Evolutionary conservation across 1,140 invertebrate genomes (phyloP).

Genomic region (Mya arenaria): DNA sequence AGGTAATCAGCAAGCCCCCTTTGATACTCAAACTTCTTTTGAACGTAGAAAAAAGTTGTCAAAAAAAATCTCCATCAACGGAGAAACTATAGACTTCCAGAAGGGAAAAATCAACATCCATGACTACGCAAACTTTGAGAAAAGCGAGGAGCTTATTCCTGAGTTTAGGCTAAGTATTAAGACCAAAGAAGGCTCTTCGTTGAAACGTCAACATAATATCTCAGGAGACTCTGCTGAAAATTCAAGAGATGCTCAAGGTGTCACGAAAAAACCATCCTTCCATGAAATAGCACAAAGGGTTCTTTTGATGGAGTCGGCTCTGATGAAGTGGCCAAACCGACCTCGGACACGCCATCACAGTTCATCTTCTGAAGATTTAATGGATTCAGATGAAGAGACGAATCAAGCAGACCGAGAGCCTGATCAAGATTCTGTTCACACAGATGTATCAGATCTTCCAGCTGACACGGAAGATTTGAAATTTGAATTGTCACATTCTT

Average conservation of each 20-base stretch:
- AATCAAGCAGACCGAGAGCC: not conserved
- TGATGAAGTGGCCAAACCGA: constrained; percentile 65
- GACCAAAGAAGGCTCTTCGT: constrained; percentile 20
- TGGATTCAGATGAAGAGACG: constrained; percentile 45
- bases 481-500: too few relatives aligned
- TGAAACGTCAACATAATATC: not conserved
- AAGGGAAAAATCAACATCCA: constrained; percentile 77
- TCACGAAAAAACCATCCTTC: constrained; percentile 65
- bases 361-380: constrained; percentile 75
- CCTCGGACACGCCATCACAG: constrained; percentile 72
- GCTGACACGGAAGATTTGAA: constrained; percentile 45
- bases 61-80: constrained; percentile 79
- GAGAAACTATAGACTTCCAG: constrained; percentile 71
- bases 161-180: constrained; percentile 73
- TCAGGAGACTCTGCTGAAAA: not conserved
- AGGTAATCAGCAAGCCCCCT: constrained; percentile 68
- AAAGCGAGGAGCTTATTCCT: constrained; percentile 73
- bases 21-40: constrained; percentile 40
- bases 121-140: constrained; percentile 78
- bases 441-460: constrained; percentile 49
- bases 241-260: not conserved
- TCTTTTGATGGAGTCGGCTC: constrained; percentile 65
- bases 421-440: constrained; percentile 57
- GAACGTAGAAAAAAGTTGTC: constrained; percentile 54
- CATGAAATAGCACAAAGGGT: constrained; percentile 70